Percentiles rank a stretch among this genome's conserved stretches.
Evolutionary conservation across 2,113 vertebrate genomes (phyloP).

Genomic region (Scolopax mira): DNA sequence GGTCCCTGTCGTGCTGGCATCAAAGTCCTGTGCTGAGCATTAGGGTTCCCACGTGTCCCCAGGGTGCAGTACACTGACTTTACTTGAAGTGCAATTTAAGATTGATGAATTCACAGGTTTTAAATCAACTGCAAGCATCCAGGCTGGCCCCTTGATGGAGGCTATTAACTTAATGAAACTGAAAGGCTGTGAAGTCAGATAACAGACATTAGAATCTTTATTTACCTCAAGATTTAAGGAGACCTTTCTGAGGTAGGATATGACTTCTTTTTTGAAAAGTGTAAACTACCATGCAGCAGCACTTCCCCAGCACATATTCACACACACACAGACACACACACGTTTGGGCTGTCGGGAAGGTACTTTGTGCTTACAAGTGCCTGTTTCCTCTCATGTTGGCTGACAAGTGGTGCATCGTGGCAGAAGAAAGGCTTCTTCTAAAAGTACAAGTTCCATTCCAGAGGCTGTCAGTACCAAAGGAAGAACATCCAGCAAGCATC

Average conservation of each 20-base stretch:
- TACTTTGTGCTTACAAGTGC: neutral
- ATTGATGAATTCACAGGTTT: constrained; percentile 61
- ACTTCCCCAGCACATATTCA: neutral
- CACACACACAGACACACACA: neutral
- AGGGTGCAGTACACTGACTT: neutral
- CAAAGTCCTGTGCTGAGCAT: neutral
- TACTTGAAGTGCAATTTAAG: constrained; percentile 39
- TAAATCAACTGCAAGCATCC: constrained; percentile 60
- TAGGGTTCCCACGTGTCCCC: constrained; percentile 12
- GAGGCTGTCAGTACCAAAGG: neutral
- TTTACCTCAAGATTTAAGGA: constrained; percentile 57
- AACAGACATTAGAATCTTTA: constrained; percentile 49
- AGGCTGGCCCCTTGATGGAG: constrained; percentile 20
- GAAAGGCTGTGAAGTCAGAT: constrained; percentile 61
- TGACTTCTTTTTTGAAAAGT: neutral
- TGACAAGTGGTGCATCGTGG: neutral
- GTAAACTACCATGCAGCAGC: neutral
- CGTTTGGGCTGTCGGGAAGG: neutral
- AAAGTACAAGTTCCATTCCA: neutral
- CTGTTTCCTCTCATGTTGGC: neutral
- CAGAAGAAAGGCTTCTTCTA: neutral
- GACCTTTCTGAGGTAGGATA: constrained; percentile 3
- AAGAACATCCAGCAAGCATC: neutral
- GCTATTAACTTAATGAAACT: constrained; percentile 67
- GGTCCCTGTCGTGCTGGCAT: neutral